Conservation (phyloP, 2,797 vertebrate genomes). For the Crenuchus spilurus region DNA sequence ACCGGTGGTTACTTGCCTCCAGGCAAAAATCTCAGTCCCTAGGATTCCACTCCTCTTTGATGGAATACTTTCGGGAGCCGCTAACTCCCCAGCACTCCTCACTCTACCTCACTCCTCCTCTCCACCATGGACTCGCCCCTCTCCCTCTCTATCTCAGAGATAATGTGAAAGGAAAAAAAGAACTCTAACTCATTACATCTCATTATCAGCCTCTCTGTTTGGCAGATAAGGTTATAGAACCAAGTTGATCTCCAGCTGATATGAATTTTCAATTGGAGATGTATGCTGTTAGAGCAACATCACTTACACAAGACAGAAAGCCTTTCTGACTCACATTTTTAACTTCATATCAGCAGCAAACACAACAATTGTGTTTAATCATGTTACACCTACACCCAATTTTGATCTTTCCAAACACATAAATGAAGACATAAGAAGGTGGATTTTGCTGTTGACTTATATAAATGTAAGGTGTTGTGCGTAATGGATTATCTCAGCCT, state of each 20-base stretch:
- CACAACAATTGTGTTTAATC: not conserved
- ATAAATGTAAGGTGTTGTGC: conserved; percentile 41
- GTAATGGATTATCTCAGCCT: conserved; percentile 37
- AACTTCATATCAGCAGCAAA: not conserved
- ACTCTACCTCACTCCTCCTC: conserved; percentile 42
- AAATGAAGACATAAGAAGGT: conserved; percentile 25
- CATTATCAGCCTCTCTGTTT: conserved; percentile 43
- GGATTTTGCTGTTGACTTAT: conserved; percentile 22
- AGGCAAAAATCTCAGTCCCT: conserved; percentile 83
- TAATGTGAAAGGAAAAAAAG: conserved; percentile 28
- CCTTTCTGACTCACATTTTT: conserved; percentile 1
- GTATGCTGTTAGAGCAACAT: not conserved
- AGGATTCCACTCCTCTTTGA: conserved; percentile 83
- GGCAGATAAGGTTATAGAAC: not conserved
- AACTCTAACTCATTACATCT: conserved; percentile 45
- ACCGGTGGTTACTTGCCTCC: conserved; percentile 81
- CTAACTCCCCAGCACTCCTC: conserved; percentile 70
- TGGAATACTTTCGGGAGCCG: conserved; percentile 83
- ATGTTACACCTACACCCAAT: not conserved
- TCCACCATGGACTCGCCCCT: conserved; percentile 15
- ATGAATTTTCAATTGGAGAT: not conserved
- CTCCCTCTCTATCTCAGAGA: conserved; percentile 22
- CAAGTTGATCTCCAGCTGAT: not conserved
- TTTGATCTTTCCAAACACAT: not conserved
- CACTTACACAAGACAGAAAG: not conserved